Evolutionary conservation across 2,113 vertebrate genomes (phyloP), one percentile per base, ranked within the genome.

Genomic region (Meles meles): DNA sequence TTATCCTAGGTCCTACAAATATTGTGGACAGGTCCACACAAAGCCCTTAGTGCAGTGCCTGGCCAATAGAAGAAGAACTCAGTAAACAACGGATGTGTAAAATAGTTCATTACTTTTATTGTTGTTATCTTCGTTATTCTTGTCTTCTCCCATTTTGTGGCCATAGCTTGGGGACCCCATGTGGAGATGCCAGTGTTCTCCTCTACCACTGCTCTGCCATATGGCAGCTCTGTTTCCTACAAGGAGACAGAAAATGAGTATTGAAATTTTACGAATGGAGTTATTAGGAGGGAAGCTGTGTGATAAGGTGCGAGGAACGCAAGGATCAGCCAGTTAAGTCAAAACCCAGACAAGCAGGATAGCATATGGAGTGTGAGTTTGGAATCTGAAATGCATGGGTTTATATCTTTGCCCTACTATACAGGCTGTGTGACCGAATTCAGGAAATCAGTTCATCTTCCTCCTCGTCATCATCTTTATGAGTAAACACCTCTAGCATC

Each of bases 81-180:
- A 1, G 2, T 15, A 55, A 47, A 39, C 14, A 17, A 6, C 5
- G 27, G 7, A 49, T 1, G 0, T 39, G 25, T 18, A 14, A 61
- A 29, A 13, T 11, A 44, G 23, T 44, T 44, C 3, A 17, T 83
- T 34, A 1, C 11, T n/a, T 71, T 27, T 6, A 25, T 13, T 34
- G 17, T 21, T 49, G 34, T 37, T 47, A 2, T 21, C 67, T 55
- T 80, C 18, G 1, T 80, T 47, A 49, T 55, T 42, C 31, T 72
- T 59, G 9, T 81, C 57, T 93, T 57, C 57, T 17, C 11, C n/a
- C 65, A 20, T n/a, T 65, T 44, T 17, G 23, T 23, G 7, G 25
- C 10, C 63, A 0, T 57, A n/a, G 39, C 67, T 12, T 2, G 9
- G 27, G 18, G 17, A 39, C 29, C 52, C 4, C 3, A 15, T 47